Conservation (phyloP, 2,888 invertebrate genomes). For the Hypomecis atomaria region DNA sequence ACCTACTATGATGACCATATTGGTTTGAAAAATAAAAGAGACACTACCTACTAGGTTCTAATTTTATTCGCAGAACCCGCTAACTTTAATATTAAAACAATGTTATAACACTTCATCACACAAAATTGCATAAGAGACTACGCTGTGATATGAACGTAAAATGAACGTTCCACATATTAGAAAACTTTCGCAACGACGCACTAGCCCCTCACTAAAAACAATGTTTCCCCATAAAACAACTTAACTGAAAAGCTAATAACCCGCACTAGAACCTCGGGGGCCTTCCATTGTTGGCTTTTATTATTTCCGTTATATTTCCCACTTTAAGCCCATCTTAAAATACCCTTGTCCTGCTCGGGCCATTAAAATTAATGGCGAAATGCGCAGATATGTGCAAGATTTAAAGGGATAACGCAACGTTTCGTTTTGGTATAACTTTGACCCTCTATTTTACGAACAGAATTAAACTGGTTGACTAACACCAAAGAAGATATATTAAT, state of each 20-base stretch:
- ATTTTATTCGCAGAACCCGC: not conserved
- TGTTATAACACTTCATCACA: slow-evolving; percentile 3
- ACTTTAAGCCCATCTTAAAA: slow-evolving; percentile 31
- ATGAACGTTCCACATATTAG: slow-evolving; percentile 27
- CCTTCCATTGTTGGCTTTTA: slow-evolving; percentile 34
- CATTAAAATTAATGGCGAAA: slow-evolving; percentile 54
- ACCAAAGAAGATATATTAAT: too few relatives aligned
- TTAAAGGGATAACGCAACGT: slow-evolving; percentile 25
- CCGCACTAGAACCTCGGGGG: slow-evolving; percentile 23
- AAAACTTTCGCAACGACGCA: slow-evolving; percentile 24
- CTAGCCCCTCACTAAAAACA: slow-evolving; percentile 51
- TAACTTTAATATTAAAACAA: slow-evolving; percentile 18
- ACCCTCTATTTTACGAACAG: too few relatives aligned
- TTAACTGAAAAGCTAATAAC: slow-evolving; percentile 47
- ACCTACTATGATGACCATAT: too few relatives aligned
- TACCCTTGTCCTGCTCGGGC: slow-evolving; percentile 30
- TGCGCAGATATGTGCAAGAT: slow-evolving; percentile 33
- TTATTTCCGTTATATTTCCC: slow-evolving; percentile 29
- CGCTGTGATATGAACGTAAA: slow-evolving; percentile 11
- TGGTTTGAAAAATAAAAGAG: too few relatives aligned
- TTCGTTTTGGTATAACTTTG: slow-evolving; percentile 6
- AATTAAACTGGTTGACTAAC: too few relatives aligned
- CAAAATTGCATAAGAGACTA: slow-evolving; percentile 13
- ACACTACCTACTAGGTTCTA: too few relatives aligned
- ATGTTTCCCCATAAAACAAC: slow-evolving; percentile 63